Base-by-base conservation (phyloP, 2,888 invertebrate genomes). In the Stegophylla sp. region DNA sequence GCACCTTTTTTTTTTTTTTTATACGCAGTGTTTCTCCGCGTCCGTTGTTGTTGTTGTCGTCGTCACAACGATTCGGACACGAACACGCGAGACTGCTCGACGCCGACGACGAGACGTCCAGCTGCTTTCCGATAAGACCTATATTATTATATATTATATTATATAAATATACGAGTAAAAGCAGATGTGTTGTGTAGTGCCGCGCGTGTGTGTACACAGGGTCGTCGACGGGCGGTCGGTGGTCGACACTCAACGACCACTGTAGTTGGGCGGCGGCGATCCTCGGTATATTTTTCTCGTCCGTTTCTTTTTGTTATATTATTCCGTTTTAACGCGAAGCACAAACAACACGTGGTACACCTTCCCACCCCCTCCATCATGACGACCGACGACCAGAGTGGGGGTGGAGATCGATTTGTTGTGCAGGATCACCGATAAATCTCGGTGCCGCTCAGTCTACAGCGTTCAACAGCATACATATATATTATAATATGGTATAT, bases 391-490 rank as follows among this genome's bases (percentile, higher is more conserved):
- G 34, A 51, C n/a, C n/a, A n/a, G n/a, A n/a, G n/a, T n/a, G n/a
- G 34, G 7, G 4, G 34, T 41, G 71, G 71, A 79, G 71, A 69
- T 79, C 71, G 51, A 79, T 71, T 71, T 71, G 61, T 79, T 26
- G n/a, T n/a, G 4, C 28, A 26, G 2, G 20, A 23, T 7, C 45
- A 20, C 48, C 20, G 69, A 69, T 61, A 79, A 41, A 51, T 71
- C 3, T 71, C 26, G 79, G 79, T 79, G 71, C 61, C 79, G 41
- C 61, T 41, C 71, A 69, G 79, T 79, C 71, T 79, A 59, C 28
- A 4, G 43, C 23, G 56, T 56, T 12, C 56, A 15, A 12, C 45
- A 20, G 10, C 56, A 10, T 34, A 34, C 34, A 34, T n/a, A n/a
- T n/a, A n/a, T n/a, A n/a, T n/a, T n/a, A n/a, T n/a, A n/a, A n/a